These are phyloP conservation scores for Syndactyla subalaris DNA, from an alignment of 2,797 vertebrate species.

Conservation along the genomic window DNA sequence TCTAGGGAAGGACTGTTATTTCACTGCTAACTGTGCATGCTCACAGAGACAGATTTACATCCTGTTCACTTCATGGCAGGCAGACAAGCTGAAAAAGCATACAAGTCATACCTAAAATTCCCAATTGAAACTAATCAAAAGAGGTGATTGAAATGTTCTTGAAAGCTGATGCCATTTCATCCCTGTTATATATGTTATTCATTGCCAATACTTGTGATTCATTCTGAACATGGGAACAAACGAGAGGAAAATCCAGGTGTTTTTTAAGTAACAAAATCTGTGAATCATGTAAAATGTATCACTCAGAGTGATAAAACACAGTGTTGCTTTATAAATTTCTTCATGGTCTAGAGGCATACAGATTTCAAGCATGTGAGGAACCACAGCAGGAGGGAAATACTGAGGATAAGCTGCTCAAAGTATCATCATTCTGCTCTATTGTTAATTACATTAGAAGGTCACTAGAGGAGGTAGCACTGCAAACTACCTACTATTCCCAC, in stretches of 20 bases:
- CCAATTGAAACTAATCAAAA: background rate
- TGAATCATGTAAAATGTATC: background rate
- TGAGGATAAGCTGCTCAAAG: background rate
- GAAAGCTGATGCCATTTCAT: background rate
- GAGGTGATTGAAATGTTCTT: background rate
- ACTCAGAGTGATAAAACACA: background rate
- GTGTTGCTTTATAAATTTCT: background rate
- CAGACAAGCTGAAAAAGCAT: background rate
- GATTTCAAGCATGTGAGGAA: background rate
- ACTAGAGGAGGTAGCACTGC: background rate
- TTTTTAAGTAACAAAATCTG: background rate
- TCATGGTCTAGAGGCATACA: background rate
- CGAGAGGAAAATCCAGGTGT: background rate
- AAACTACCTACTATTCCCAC: background rate
- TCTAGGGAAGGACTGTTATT: background rate
- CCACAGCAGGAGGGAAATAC: background rate
- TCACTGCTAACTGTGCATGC: background rate
- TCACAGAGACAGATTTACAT: background rate
- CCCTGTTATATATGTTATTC: background rate
- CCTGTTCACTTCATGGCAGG: background rate
- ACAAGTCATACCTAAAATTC: background rate
- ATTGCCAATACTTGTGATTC: background rate
- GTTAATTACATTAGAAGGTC: slow-evolving; percentile 13
- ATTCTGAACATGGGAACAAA: background rate
- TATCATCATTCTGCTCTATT: background rate